These are phyloP conservation scores for Anisognathus igniventris DNA, from an alignment of 2,797 vertebrate genomes.

Conservation along the genomic window DNA sequence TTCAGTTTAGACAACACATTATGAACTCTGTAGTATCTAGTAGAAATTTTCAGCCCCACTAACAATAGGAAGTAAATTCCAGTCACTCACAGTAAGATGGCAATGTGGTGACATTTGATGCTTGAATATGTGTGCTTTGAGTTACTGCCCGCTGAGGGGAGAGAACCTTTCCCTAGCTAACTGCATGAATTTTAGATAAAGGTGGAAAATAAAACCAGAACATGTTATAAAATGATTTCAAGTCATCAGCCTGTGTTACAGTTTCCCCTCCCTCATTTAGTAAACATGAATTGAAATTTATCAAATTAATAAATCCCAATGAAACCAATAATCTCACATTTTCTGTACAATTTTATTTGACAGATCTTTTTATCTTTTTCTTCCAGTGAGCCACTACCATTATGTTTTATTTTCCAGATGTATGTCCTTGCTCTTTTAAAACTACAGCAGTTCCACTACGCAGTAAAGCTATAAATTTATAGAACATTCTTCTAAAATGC, in stretches of 20 bases:
- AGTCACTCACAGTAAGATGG: slow-evolving; percentile 73
- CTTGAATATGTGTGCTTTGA: slow-evolving; percentile 24
- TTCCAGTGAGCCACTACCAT: slow-evolving; percentile 42
- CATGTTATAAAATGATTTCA: slow-evolving; percentile 29
- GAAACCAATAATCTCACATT: slow-evolving; percentile 73
- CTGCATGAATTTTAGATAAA: slow-evolving; percentile 47
- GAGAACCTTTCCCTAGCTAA: slow-evolving; percentile 9
- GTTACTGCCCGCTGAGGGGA: slow-evolving; percentile 17
- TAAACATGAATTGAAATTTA: slow-evolving; percentile 61
- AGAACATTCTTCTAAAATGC: slow-evolving; percentile 63
- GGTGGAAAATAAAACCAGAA: slow-evolving; percentile 47
- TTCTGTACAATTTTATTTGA: slow-evolving; percentile 62
- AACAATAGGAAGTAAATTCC: slow-evolving; percentile 70
- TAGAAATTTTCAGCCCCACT: slow-evolving; percentile 69
- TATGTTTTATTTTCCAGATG: slow-evolving; percentile 71
- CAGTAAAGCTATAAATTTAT: slow-evolving; percentile 66
- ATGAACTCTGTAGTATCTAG: slow-evolving; percentile 51
- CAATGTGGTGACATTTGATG: slow-evolving; percentile 78
- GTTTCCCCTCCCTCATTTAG: not conserved
- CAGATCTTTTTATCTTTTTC: slow-evolving; percentile 61
- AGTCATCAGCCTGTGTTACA: not conserved
- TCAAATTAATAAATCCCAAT: slow-evolving; percentile 78
- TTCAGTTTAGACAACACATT: slow-evolving; percentile 70
- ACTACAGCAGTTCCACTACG: not conserved
- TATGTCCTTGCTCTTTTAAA: slow-evolving; percentile 72